These are phyloP conservation scores for Athrips mouffetella DNA, from an alignment of 2,888 invertebrate species.

Conservation along the genomic window DNA sequence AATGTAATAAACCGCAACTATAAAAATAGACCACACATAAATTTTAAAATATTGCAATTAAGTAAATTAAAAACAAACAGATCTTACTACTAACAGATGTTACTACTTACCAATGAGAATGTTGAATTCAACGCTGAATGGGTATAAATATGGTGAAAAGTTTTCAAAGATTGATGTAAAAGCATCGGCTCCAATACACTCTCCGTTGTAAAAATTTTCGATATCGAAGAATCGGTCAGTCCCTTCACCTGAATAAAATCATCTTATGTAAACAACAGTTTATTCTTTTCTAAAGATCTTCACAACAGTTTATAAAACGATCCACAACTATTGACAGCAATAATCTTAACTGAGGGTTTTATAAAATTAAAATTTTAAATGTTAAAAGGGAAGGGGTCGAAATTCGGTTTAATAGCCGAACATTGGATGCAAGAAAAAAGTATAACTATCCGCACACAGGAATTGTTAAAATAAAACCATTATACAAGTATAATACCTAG, in stretches of 20 bases:
- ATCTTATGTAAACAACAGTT: too few species aligned
- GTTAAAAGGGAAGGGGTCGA: too few species aligned
- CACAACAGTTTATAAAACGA: too few species aligned
- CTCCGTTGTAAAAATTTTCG: slow-evolving; percentile 52
- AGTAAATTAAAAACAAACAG: not conserved
- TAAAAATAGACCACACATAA: slow-evolving; percentile 27
- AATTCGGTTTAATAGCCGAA: too few species aligned
- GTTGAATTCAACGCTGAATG: slow-evolving; percentile 89
- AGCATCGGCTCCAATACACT: slow-evolving; percentile 67
- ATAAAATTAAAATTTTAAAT: too few species aligned
- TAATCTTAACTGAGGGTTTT: too few species aligned
- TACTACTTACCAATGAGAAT: slow-evolving; percentile 81
- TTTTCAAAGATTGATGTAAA: slow-evolving; percentile 73
- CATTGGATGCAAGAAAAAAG: too few species aligned
- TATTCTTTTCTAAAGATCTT: too few species aligned
- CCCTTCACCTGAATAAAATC: not conserved
- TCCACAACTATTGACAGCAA: too few species aligned
- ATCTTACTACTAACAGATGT: not conserved
- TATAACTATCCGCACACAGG: too few species aligned
- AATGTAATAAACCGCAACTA: slow-evolving; percentile 84
- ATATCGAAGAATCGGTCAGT: not conserved
- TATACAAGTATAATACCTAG: too few species aligned
- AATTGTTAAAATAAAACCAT: too few species aligned
- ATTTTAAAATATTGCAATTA: not conserved
- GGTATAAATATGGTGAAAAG: slow-evolving; percentile 87